A percentile compares a stretch with the other conserved stretches of the same genome.
phyloP scores from a whole-genome alignment of 2,113 vertebrate genomes.

The Craseonycteris thonglongyai region DNA sequence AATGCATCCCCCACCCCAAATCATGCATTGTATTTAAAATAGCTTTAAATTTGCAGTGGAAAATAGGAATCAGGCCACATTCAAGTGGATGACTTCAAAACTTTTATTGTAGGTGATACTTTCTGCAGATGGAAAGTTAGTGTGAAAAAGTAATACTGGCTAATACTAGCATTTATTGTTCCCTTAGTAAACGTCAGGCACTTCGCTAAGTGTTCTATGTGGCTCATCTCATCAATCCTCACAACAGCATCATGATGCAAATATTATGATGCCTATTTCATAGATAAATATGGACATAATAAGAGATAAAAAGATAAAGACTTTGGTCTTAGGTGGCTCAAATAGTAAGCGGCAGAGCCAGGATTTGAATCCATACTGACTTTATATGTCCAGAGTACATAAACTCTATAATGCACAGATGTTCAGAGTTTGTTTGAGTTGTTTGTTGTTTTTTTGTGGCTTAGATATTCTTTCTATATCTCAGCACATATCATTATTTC shows the following conservation, averaged over 20 bases:
- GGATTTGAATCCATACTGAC: neutral
- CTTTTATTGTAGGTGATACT: neutral
- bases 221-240: neutral
- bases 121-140: conserved; percentile 31
- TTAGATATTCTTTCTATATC: neutral
- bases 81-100: conserved; percentile 25
- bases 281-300: neutral
- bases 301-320: neutral
- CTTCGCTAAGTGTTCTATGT: too few relatives aligned
- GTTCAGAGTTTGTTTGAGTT: neutral
- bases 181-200: neutral
- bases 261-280: neutral
- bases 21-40: neutral
- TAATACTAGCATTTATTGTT: neutral
- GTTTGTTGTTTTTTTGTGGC: neutral
- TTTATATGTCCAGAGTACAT: neutral
- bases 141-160: neutral
- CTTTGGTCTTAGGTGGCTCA: neutral
- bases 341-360: neutral
- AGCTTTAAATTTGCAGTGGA: conserved; percentile 38
- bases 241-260: neutral
- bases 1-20: neutral
- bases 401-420: neutral
- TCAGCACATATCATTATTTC: neutral
- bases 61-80: conserved; percentile 32